A percentile compares a stretch with the other conserved stretches of the same genome.
Evolutionary conservation across 2,113 vertebrate species (phyloP).

Genomic region (Sclerurus mexicanus): DNA sequence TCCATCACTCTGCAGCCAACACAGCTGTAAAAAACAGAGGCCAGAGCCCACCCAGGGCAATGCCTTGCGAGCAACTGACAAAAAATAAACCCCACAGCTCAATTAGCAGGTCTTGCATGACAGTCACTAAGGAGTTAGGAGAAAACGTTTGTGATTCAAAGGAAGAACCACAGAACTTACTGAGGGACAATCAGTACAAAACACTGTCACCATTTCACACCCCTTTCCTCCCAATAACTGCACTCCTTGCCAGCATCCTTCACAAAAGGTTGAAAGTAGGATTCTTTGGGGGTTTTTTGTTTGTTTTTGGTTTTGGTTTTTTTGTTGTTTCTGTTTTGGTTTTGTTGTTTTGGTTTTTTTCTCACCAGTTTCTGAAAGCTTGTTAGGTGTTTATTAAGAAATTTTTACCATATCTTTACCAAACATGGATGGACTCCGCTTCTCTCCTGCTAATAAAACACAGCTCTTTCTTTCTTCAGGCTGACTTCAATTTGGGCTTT

Average conservation of each 20-base stretch:
- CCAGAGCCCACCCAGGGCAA: background rate
- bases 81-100: background rate
- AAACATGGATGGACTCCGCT: accelerated
- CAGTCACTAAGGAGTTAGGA: background rate
- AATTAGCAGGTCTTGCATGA: background rate
- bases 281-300: background rate
- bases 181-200: background rate
- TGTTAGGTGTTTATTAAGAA: background rate
- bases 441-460: background rate
- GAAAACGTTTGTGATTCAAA: background rate
- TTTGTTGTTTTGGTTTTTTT: too few species aligned
- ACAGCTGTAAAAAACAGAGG: background rate
- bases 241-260: background rate
- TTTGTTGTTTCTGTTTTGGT: too few species aligned
- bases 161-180: background rate
- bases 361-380: background rate
- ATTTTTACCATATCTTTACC: background rate
- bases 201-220: background rate
- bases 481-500: background rate
- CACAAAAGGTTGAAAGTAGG: background rate
- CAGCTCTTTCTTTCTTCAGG: background rate
- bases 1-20: background rate
- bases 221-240: background rate
- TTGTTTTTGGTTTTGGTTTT: too few species aligned
- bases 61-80: background rate